phyloP scores from a whole-genome alignment of 2,797 vertebrate genomes.

The Tarsius wallacei region DNA sequence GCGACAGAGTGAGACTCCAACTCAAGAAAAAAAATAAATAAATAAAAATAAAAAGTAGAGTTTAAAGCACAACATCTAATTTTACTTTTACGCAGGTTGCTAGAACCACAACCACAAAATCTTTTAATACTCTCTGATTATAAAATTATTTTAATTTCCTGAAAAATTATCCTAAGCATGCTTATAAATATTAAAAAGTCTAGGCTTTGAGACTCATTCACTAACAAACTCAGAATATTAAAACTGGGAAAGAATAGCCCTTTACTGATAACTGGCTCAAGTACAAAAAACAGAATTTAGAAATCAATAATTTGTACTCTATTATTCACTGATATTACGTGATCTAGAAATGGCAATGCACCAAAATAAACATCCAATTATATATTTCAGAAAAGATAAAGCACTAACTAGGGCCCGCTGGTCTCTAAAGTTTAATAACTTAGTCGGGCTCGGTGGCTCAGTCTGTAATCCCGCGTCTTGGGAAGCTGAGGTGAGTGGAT shows the following conservation, averaged over 20 bases:
- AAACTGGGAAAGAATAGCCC: background rate
- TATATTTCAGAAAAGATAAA: background rate
- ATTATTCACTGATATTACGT: background rate
- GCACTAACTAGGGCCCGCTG: background rate
- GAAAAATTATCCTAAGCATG: background rate
- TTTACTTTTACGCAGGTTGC: conserved; percentile 25
- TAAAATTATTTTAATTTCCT: background rate
- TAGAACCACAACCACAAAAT: background rate
- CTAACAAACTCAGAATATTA: background rate
- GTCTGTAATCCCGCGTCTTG: too few relatives aligned
- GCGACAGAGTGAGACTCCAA: too few relatives aligned
- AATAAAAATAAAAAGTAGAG: too few relatives aligned
- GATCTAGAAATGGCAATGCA: background rate
- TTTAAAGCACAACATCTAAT: background rate
- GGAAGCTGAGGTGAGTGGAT: too few relatives aligned
- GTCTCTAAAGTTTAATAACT: background rate
- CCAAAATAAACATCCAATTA: background rate
- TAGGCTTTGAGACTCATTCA: background rate
- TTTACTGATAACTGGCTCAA: background rate
- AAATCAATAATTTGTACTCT: conserved; percentile 24
- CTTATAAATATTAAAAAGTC: background rate
- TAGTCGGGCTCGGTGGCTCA: too few relatives aligned
- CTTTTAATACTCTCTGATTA: conserved; percentile 12
- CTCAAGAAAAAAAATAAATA: too few relatives aligned
- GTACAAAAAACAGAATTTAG: background rate